These are phyloP conservation scores for Salvelinus namaycush DNA, from an alignment of 2,113 vertebrate genomes.

Conservation along the genomic window DNA sequence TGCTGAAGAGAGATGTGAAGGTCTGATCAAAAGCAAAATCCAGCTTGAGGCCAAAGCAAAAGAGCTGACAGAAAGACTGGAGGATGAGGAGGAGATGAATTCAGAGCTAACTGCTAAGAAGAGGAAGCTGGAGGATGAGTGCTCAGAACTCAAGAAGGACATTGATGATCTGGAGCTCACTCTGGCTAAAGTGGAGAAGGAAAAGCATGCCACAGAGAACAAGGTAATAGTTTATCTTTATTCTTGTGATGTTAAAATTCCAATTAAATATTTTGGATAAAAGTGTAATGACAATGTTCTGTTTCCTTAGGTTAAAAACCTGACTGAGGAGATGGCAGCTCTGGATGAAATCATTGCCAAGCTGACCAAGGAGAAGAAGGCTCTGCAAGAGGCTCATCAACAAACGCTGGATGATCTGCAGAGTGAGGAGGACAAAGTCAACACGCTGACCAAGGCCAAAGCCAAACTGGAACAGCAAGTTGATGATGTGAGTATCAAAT, in stretches of 20 bases:
- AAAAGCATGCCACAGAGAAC: slow-evolving; percentile 90
- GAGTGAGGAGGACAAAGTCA: slow-evolving; percentile 83
- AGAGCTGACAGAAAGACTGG: slow-evolving; percentile 82
- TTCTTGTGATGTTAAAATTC: background rate
- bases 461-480: slow-evolving; percentile 81
- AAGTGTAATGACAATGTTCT: background rate
- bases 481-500: slow-evolving; percentile 71
- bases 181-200: slow-evolving; percentile 88
- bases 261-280: background rate
- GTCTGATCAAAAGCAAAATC: slow-evolving; percentile 89
- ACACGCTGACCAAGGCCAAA: slow-evolving; percentile 76
- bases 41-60: slow-evolving; percentile 87
- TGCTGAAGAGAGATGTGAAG: slow-evolving; percentile 85
- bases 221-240: slow-evolving; percentile 70
- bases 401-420: slow-evolving; percentile 81
- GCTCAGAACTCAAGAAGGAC: slow-evolving; percentile 83
- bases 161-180: slow-evolving; percentile 83
- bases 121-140: slow-evolving; percentile 83
- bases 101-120: slow-evolving; percentile 81
- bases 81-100: slow-evolving; percentile 88
- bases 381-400: slow-evolving; percentile 80
- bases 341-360: slow-evolving; percentile 81
- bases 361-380: slow-evolving; percentile 82
- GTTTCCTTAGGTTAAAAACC: slow-evolving; percentile 78
- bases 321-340: slow-evolving; percentile 81